phyloP scores from a whole-genome alignment of 2,888 invertebrate genomes.

The Plusia festucae region DNA sequence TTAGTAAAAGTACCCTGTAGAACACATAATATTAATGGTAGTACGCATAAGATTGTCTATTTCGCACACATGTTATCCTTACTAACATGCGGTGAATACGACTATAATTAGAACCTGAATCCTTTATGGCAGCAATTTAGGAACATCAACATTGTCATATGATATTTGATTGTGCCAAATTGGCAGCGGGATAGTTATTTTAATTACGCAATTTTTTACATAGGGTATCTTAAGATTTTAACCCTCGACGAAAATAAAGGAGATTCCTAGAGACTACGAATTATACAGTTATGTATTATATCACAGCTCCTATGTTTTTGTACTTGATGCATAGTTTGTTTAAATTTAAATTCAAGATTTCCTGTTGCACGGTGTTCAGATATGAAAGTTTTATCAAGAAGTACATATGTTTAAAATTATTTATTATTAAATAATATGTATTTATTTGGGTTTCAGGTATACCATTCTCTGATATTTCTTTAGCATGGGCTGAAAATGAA shows the following conservation, averaged over 20 bases:
- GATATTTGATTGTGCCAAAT: neutral
- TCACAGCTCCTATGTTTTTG: too few species aligned
- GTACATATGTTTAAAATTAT: too few species aligned
- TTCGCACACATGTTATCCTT: neutral
- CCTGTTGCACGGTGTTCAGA: too few species aligned
- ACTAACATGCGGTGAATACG: slow-evolving; percentile 4
- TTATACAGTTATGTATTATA: too few species aligned
- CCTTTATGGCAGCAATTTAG: neutral
- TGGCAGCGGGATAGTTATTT: neutral
- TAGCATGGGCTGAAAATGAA: slow-evolving; percentile 46
- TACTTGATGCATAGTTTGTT: too few species aligned
- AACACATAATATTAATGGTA: neutral
- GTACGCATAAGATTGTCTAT: neutral
- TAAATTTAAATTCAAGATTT: too few species aligned
- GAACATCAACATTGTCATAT: neutral
- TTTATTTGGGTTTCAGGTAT: slow-evolving; percentile 37
- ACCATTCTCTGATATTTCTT: slow-evolving; percentile 28
- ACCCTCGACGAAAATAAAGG: neutral
- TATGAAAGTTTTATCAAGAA: too few species aligned
- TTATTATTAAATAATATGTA: too few species aligned
- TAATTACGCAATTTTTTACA: too few species aligned
- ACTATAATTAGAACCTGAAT: neutral
- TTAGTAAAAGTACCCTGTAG: neutral
- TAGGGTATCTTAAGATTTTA: too few species aligned
- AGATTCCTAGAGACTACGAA: too few species aligned